Base-by-base conservation (phyloP, 2,113 vertebrate species). In the Saccopteryx leptura region DNA sequence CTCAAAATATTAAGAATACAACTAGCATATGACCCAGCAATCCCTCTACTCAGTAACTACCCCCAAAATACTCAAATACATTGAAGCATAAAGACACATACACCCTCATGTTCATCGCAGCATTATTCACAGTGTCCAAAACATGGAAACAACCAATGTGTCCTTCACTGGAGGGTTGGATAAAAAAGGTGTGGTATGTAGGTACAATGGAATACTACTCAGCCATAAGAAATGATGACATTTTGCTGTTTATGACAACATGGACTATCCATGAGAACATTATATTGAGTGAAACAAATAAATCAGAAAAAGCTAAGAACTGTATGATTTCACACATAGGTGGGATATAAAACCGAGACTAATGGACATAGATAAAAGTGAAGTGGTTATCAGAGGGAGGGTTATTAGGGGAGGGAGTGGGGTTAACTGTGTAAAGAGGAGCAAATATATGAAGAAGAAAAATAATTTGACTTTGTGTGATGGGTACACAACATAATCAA, bases 211-310 rank as follows among this genome's bases (percentile, higher is more conserved):
- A 46, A 76, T 65, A 76, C 31, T 65, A 52, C 50, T 48, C 26
- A 71, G 76, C 19, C 76, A 58, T 72, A 72, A 72, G 39, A 91
- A 81, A 58, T n/a, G 61, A 82, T 9, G 21, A 91, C 72, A 91
- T 79, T 21, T 72, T 82, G 56, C 39, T 54, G 71, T 63, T 91
- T 72, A 12, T 15, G 4, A 21, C 39, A 91, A 63, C n/a, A 48
- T 69, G 60, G 87, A 33, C 39, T 39, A 39, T 69, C 24, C 17
- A 90, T 17, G 54, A 66, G 33, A 19, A 54, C 52, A 90, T 90
- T 60, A 60, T 69, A 33, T 19, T 79, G 71, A 58, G 23, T 81
- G 54, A 90, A 60, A 81, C 81, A 68, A 69, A 9, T 71, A 12
- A 39, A 24, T 46, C 33, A 75, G 65, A 81, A 28, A 76, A 50